Evolutionary conservation across 1,140 invertebrate genomes (phyloP).

Genomic region (Drosophila takahashii): DNA sequence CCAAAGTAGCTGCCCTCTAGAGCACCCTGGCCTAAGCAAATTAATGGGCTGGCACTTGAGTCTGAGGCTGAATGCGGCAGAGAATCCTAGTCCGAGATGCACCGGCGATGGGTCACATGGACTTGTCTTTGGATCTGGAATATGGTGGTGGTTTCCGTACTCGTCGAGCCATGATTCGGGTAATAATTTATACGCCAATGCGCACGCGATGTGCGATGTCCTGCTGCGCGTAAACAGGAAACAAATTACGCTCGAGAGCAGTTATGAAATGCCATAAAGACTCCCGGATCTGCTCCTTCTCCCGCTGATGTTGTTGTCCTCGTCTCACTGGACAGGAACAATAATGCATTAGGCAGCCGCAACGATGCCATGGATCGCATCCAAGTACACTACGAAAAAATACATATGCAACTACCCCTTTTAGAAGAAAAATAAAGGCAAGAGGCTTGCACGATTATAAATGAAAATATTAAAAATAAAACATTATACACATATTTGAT

Average conservation of each 20-base stretch:
- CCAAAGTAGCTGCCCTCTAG: slow-evolving; percentile 17
- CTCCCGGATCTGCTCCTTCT: slow-evolving; percentile 32
- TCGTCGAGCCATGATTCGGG: slow-evolving; percentile 65
- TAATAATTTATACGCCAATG: slow-evolving; percentile 81
- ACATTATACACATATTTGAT: too few species aligned
- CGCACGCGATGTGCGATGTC: slow-evolving; percentile 75
- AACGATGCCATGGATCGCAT: slow-evolving; percentile 38
- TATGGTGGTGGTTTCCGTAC: slow-evolving; percentile 51
- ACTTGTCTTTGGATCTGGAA: not conserved
- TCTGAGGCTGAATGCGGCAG: slow-evolving; percentile 3
- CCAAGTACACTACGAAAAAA: slow-evolving; percentile 4
- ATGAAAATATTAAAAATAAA: too few species aligned
- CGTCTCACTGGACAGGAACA: slow-evolving; percentile 77
- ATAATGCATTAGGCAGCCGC: slow-evolving; percentile 77
- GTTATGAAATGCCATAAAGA: slow-evolving; percentile 81
- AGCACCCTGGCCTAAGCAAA: slow-evolving; percentile 65
- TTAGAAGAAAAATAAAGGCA: not conserved
- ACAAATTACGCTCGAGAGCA: slow-evolving; percentile 82
- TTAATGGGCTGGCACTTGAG: slow-evolving; percentile 80
- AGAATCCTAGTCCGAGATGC: slow-evolving; percentile 19
- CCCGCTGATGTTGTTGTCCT: slow-evolving; percentile 37
- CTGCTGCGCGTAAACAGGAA: slow-evolving; percentile 82
- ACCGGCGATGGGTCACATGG: slow-evolving; percentile 51
- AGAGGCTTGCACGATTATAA: too few species aligned
- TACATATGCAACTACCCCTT: too few species aligned